Evolutionary conservation across 2,888 invertebrate genomes (phyloP), one percentile per base, ranked within the genome.

Genomic region (Synanthedon tipuliformis): DNA sequence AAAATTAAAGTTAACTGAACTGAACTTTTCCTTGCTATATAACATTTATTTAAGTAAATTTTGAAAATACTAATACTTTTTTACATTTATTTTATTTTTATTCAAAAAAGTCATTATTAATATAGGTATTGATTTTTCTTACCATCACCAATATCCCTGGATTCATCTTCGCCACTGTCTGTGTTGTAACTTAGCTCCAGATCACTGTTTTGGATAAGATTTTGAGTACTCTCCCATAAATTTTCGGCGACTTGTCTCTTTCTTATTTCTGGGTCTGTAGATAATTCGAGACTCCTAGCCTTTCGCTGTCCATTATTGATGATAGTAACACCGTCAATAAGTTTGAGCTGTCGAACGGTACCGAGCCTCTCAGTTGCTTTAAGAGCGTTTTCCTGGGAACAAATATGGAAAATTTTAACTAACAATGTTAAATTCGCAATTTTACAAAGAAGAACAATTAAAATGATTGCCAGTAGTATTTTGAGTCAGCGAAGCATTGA

Each of bases 341-440:
- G 66, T 41, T 74, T 75, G 48, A 86, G 61, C 51, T 80, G 73
- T 23, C 83, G 75, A 4, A 79, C 69, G 3, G 77, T 63, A 23
- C 77, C 65, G 0, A 86, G 65, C 55, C 79, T 72, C 50, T 83
- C 80, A 12, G 81, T 71, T 1, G 77, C 80, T 64, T 77, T 81
- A 0, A 85, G 65, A 1, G 82, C 85, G 54, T 84, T 78, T 63
- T 87, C 87, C 87, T 87, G 70, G 34, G 34, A 10, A 34, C 34
- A 34, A 34, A 8, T 10, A 23, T 23, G 0, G 23, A 23, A 23
- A 4, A 23, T 5, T 45, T 12, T 13, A 45, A 15, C 7, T 45
- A 13, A 45, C 10, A 34, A 3, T 34, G 3, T 34, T 27, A 2
- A 27, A 27, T 27, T 27, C 7, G 2, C 18, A 18, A 3, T 18